Conservation (phyloP, 2,113 vertebrate species). For the Aegypius monachus region DNA sequence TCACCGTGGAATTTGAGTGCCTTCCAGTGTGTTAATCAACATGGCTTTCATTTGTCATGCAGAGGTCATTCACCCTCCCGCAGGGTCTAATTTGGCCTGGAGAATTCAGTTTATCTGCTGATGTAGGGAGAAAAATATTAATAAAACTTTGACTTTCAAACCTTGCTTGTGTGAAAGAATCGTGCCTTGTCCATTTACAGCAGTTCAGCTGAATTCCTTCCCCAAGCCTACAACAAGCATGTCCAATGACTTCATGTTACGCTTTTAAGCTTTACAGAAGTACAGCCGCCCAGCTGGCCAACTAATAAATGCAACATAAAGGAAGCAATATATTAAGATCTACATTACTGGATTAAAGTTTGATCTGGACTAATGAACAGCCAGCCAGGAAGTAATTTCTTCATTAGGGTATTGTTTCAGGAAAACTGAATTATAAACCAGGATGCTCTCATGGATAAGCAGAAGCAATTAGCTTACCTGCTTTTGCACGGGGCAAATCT, state of each 20-base stretch:
- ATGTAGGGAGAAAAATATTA: neutral
- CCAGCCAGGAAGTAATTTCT: neutral
- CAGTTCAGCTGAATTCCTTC: neutral
- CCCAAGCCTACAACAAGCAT: rapidly evolving
- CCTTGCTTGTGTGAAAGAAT: neutral
- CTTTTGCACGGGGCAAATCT: neutral
- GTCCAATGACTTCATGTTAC: neutral
- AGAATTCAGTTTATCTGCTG: conserved; percentile 12
- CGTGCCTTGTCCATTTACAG: neutral
- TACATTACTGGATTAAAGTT: neutral
- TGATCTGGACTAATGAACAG: neutral
- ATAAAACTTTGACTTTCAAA: conserved; percentile 13
- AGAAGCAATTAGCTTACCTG: neutral
- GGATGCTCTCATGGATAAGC: neutral
- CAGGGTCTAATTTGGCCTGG: neutral
- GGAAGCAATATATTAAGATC: neutral
- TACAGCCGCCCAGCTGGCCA: neutral
- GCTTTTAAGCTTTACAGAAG: neutral
- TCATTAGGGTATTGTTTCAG: neutral
- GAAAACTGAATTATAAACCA: neutral
- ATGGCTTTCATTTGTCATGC: neutral
- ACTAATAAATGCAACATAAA: neutral
- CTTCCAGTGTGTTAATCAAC: conserved; percentile 22
- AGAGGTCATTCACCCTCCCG: neutral
- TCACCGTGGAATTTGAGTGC: neutral